phyloP scores from a whole-genome alignment of 64 coral and sea anemone genomes.

The Stichodactyla mertensii region DNA sequence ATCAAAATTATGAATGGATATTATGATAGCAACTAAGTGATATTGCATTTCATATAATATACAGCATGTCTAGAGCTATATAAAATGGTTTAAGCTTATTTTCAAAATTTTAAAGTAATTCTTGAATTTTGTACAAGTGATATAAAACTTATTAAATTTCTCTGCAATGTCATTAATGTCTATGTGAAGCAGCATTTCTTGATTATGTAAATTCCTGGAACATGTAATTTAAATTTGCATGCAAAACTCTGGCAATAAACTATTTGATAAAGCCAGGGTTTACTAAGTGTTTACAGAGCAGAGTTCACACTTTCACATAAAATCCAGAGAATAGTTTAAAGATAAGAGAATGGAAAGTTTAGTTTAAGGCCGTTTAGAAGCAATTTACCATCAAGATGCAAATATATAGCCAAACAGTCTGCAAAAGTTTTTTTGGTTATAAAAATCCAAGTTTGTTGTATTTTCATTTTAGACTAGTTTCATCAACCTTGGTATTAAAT shows the following conservation, averaged over 20 bases:
- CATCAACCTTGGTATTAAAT: too few relatives aligned
- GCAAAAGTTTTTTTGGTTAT: too few relatives aligned
- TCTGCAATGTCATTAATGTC: background rate
- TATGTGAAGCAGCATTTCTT: background rate
- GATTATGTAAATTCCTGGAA: background rate
- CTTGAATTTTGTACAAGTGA: background rate
- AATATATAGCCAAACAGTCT: too few relatives aligned
- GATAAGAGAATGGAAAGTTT: too few relatives aligned
- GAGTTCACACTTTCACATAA: background rate
- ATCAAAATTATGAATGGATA: background rate
- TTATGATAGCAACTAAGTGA: background rate
- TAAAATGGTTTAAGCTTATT: background rate
- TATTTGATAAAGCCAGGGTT: background rate
- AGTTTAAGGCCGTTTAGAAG: too few relatives aligned
- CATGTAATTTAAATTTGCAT: background rate
- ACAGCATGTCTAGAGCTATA: background rate
- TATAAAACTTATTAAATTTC: conserved; percentile 5
- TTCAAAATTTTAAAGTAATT: conserved; percentile 4
- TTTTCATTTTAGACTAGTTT: background rate
- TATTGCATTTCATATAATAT: background rate
- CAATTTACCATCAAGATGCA: too few relatives aligned
- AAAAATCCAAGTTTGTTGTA: too few relatives aligned
- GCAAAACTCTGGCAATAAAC: conserved; percentile 1
- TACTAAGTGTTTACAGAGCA: background rate
- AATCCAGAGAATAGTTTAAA: too few relatives aligned